Conservation (phyloP, 2,797 vertebrate genomes). For the Paedocypris micromegethes region DNA sequence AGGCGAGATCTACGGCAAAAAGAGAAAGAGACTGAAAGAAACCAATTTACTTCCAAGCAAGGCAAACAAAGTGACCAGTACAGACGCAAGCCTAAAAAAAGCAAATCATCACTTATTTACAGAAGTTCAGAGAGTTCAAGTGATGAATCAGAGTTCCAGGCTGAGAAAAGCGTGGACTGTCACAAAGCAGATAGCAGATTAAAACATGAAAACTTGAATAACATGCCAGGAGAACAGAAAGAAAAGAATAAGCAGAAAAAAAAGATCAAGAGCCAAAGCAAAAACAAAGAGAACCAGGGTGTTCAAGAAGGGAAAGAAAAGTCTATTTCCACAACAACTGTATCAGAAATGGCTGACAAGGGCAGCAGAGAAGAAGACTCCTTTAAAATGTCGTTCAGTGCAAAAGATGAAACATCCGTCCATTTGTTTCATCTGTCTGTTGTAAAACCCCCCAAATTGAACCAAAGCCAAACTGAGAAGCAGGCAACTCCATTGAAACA, state of each 20-base stretch:
- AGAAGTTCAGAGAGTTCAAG: conserved; percentile 95
- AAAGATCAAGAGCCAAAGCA: conserved; percentile 93
- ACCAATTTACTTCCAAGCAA: conserved; percentile 78
- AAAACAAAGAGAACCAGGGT: conserved; percentile 99
- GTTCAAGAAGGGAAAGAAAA: conserved; percentile 88
- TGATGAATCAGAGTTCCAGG: conserved; percentile 82
- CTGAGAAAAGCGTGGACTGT: conserved; percentile 79
- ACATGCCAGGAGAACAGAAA: conserved; percentile 74
- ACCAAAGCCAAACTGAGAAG: conserved; percentile 87
- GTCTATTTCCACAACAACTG: conserved; percentile 73
- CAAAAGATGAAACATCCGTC: conserved; percentile 92
- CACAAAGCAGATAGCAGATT: conserved; percentile 74
- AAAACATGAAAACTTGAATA: conserved; percentile 76
- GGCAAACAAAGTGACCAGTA: conserved; percentile 75
- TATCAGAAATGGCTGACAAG: conserved; percentile 82
- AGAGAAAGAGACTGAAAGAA: conserved; percentile 80
- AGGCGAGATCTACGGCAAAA: conserved; percentile 84
- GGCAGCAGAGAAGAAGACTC: conserved; percentile 82
- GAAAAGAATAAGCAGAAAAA: conserved; percentile 95
- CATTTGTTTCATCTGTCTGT: conserved; percentile 91
- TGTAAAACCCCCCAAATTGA: conserved; percentile 89
- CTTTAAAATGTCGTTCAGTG: conserved; percentile 93
- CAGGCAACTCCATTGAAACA: conserved; percentile 86
- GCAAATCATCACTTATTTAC: conserved; percentile 79
- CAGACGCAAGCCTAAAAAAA: conserved; percentile 85